Evolutionary conservation across 2,888 invertebrate species (phyloP).

Genomic region (Melinaea menophilus): DNA sequence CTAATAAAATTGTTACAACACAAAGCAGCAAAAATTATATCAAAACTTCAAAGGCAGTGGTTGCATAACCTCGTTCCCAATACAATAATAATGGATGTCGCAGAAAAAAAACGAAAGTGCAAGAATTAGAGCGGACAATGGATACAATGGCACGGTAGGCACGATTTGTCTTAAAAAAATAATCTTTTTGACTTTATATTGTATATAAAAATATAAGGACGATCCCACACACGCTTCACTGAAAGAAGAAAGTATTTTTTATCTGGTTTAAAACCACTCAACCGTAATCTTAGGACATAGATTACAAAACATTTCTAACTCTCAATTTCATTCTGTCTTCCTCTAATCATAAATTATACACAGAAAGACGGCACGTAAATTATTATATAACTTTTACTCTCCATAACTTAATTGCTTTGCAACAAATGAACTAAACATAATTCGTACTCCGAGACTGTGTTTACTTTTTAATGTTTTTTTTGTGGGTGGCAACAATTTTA

Average conservation of each 20-base stretch:
- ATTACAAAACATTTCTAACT: constrained; percentile 7
- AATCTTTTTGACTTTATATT: constrained; percentile 14
- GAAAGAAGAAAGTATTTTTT: constrained; percentile 1
- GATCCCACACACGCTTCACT: background rate
- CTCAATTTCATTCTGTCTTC: constrained; percentile 4
- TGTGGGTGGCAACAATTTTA: constrained; percentile 8
- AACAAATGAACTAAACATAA: constrained; percentile 14
- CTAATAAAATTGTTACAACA: constrained; percentile 39
- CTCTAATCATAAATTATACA: constrained; percentile 10
- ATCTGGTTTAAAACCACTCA: background rate
- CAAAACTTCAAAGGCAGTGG: constrained; percentile 68
- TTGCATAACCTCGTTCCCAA: constrained; percentile 75
- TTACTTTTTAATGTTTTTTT: constrained; percentile 12
- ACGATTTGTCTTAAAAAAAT: constrained; percentile 44
- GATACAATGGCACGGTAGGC: constrained; percentile 65
- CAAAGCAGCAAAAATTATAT: constrained; percentile 74
- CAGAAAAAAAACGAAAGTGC: constrained; percentile 73
- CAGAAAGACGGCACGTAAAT: constrained; percentile 8
- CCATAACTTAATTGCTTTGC: constrained; percentile 12
- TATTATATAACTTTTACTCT: constrained; percentile 12
- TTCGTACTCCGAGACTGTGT: constrained; percentile 1
- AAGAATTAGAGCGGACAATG: constrained; percentile 70
- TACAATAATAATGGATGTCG: constrained; percentile 72
- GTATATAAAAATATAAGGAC: background rate
- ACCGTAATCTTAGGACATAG: constrained; percentile 25